Evolutionary conservation across 2,797 vertebrate genomes (phyloP).

Genomic region (Apogon talboti): DNA sequence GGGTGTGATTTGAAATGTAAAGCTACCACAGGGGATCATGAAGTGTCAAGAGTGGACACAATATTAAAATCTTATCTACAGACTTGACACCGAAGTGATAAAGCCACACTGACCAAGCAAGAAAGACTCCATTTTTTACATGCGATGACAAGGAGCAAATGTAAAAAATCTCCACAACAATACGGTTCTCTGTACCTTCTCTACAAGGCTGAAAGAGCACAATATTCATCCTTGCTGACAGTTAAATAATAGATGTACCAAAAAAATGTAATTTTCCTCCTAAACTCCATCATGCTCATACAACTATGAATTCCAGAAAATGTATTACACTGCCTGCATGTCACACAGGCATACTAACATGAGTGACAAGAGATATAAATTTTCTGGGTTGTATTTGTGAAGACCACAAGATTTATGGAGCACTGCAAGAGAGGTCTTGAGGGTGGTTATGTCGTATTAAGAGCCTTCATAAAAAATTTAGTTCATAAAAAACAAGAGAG

Average conservation of each 20-base stretch:
- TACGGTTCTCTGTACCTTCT: constrained; percentile 59
- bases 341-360: constrained; percentile 56
- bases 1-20: constrained; percentile 41
- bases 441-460: constrained; percentile 66
- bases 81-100: constrained; percentile 54
- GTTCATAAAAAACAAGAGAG: constrained; percentile 60
- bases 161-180: constrained; percentile 63
- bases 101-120: constrained; percentile 57
- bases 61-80: constrained; percentile 54
- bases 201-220: constrained; percentile 68
- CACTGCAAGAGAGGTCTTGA: constrained; percentile 52
- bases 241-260: constrained; percentile 81
- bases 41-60: constrained; percentile 50
- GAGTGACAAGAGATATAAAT: constrained; percentile 70
- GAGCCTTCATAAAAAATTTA: constrained; percentile 69
- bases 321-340: constrained; percentile 60
- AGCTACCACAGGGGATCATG: constrained; percentile 36
- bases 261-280: constrained; percentile 75
- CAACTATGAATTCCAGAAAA: constrained; percentile 74
- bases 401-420: constrained; percentile 65
- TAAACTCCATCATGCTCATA: constrained; percentile 73
- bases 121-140: constrained; percentile 56
- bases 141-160: constrained; percentile 72
- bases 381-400: constrained; percentile 58
- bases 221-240: constrained; percentile 78